Evolutionary conservation across 2,113 vertebrate genomes (phyloP).

Genomic region (Arenaria interpres): DNA sequence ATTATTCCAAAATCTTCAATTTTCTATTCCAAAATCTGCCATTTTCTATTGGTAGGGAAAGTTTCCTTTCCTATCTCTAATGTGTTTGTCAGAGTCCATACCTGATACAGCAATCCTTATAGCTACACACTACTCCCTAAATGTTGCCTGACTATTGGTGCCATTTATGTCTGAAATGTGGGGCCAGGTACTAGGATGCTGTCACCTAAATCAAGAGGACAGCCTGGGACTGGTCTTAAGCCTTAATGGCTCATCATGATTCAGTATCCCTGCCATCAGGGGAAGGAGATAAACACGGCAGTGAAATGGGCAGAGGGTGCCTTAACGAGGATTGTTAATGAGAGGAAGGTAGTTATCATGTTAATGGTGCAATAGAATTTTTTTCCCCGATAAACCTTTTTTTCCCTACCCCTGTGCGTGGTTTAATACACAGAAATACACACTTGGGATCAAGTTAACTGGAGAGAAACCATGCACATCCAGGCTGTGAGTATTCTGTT

Average conservation of each 20-base stretch:
- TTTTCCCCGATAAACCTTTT: background rate
- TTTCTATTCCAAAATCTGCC: background rate
- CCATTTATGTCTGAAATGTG: constrained; percentile 45
- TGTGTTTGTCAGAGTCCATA: background rate
- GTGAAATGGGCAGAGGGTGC: background rate
- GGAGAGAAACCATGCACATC: background rate
- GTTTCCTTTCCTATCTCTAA: background rate
- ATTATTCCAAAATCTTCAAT: background rate
- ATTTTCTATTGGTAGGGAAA: background rate
- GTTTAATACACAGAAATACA: background rate
- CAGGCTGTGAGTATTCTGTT: background rate
- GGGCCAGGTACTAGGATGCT: background rate
- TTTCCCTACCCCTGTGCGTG: background rate
- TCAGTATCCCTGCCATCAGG: background rate
- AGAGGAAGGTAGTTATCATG: background rate
- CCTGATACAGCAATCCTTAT: background rate
- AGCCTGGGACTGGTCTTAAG: background rate
- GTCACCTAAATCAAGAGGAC: constrained; percentile 2
- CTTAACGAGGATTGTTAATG: background rate
- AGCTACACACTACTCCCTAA: background rate
- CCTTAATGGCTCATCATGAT: background rate
- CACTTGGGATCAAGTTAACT: background rate
- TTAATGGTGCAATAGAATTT: background rate
- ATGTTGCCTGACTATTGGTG: background rate
- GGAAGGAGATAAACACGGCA: background rate